A percentile compares a stretch with the other conserved stretches of the same genome.
These are phyloP conservation scores for Urosaurus nigricauda DNA, from an alignment of 2,797 vertebrate genomes.

Conservation along the genomic window DNA sequence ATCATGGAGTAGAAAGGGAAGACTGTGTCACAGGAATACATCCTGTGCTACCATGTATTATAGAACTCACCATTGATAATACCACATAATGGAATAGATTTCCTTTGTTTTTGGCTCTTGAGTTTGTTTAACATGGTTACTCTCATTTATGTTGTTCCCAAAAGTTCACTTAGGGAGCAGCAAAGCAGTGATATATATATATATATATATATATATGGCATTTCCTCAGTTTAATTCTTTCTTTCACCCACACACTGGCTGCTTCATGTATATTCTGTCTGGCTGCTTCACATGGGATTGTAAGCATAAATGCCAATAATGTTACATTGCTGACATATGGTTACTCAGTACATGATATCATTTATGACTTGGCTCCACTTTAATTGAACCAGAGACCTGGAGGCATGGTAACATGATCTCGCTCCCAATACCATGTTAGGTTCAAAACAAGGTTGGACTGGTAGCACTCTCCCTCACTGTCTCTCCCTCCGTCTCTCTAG, in stretches of 20 bases:
- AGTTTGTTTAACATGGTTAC: neutral
- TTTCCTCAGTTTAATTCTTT: conserved; percentile 23
- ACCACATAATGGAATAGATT: neutral
- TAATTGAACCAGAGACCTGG: neutral
- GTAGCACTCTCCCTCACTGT: too few species aligned
- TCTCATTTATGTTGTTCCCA: neutral
- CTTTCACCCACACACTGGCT: neutral
- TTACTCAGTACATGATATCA: neutral
- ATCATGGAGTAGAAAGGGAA: too few species aligned
- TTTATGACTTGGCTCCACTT: neutral
- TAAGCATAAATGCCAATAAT: neutral
- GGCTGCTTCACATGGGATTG: neutral
- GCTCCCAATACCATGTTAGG: neutral
- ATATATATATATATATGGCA: neutral
- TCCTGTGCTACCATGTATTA: neutral
- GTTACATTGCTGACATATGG: neutral
- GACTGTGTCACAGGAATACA: too few species aligned
- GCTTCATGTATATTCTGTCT: neutral
- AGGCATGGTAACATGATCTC: neutral
- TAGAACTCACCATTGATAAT: neutral
- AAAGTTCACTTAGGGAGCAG: neutral
- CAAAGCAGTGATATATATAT: neutral
- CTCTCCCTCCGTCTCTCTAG: too few species aligned
- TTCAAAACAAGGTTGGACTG: neutral
- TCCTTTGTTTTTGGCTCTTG: neutral